Percentiles rank a stretch among this genome's conserved stretches.
These are phyloP conservation scores for Etheostoma spectabile DNA, from an alignment of 2,113 vertebrate genomes.

Conservation along the genomic window DNA sequence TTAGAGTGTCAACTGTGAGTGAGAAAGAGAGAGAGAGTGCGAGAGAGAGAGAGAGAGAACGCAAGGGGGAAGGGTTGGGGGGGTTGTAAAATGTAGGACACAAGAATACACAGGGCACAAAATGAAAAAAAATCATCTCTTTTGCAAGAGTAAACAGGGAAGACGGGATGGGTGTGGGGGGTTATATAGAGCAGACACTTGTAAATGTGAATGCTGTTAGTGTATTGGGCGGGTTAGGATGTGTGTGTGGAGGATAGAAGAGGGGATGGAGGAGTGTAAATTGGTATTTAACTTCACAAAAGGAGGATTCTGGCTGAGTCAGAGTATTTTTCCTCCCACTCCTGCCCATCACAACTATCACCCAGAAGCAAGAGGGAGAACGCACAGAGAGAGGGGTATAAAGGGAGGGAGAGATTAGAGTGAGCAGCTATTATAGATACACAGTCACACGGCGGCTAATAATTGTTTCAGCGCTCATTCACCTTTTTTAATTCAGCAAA, in stretches of 20 bases:
- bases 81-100: slow-evolving; percentile 44
- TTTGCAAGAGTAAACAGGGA: slow-evolving; percentile 15
- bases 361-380: slow-evolving; percentile 43
- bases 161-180: not conserved
- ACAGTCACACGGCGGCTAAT: slow-evolving; percentile 40
- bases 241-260: slow-evolving; percentile 15
- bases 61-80: not conserved
- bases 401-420: slow-evolving; percentile 40
- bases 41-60: not conserved
- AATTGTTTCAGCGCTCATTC: slow-evolving; percentile 53
- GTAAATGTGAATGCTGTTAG: slow-evolving; percentile 40
- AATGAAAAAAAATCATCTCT: slow-evolving; percentile 47
- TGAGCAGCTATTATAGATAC: slow-evolving; percentile 26
- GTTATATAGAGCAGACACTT: slow-evolving; percentile 13
- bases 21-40: not conserved
- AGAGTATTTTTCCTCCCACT: slow-evolving; percentile 68
- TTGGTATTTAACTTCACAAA: slow-evolving; percentile 71
- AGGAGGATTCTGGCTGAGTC: slow-evolving; percentile 73
- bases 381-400: not conserved
- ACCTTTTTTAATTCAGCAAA: slow-evolving; percentile 44
- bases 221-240: slow-evolving; percentile 9
- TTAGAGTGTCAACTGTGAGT: slow-evolving; percentile 60
- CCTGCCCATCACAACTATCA: slow-evolving; percentile 70
- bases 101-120: slow-evolving; percentile 22
- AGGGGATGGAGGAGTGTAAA: slow-evolving; percentile 44